Base-by-base conservation (phyloP, 2,113 vertebrate genomes). In the Upupa epops region DNA sequence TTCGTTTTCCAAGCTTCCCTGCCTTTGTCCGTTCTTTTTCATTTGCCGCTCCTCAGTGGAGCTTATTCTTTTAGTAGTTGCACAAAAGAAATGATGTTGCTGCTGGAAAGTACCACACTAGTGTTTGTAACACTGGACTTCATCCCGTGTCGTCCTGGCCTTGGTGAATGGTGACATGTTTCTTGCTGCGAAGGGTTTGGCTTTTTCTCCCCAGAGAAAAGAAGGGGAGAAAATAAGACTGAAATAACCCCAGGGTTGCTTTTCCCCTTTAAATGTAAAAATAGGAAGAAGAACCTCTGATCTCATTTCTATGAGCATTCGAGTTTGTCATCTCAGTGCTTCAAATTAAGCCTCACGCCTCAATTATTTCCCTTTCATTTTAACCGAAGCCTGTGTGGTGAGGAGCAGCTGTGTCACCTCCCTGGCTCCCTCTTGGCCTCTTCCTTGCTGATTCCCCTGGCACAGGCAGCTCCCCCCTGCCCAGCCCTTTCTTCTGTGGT, bases 321-420 rank as follows among this genome's bases (percentile, higher is more conserved):
- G 66, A 65, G 48, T 90, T 83, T 95, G 83, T 90, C 2, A 0
- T 86, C 85, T 92, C 89, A 88, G 87, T 79, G 68, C 87, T 95
- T 94, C 64, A 90, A 90, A 52, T 93, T 87, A 83, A 92, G 29
- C 66, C 24, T 93, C 59, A 88, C 1, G 40, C 83, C 86, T 94
- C 70, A 73, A 26, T 94, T 88, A 76, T 84, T 94, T 93, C 70
- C 89, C 51, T 87, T 92, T 69, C 68, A 55, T 80, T 86, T 93
- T 81, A 65, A 83, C 49, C 78, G 64, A 56, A 85, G 42, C n/a
- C 24, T 0, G 1, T 0, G 0, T 90, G 74, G 64, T 5, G 24
- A 34, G 66, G 60, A 83, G 84, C 84, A 92, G 93, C 89, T 89
- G 78, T 60, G 71, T 85, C 78, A 60, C 69, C 46, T 82, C 74